These are phyloP conservation scores for Ceriagrion tenellum DNA, from an alignment of 2,888 invertebrate species.

Conservation along the genomic window DNA sequence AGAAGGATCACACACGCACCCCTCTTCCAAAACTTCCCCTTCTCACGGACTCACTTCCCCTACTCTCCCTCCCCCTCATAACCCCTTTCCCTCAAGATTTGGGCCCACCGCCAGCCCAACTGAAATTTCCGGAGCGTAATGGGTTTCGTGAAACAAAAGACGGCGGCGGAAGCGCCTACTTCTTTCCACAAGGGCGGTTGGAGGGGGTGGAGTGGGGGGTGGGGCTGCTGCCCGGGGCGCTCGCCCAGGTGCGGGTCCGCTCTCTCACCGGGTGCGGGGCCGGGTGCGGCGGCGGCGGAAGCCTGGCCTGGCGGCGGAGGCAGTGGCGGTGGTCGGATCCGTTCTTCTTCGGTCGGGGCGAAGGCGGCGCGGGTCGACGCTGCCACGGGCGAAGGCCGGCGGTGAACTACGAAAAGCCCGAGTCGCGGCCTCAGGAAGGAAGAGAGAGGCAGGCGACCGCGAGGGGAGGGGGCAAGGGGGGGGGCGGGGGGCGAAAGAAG, in stretches of 20 bases:
- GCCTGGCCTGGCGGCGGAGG: not conserved
- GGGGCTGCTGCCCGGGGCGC: not conserved
- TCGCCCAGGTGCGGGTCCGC: not conserved
- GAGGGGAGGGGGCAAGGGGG: not conserved
- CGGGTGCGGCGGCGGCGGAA: not conserved
- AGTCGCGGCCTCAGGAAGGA: not conserved
- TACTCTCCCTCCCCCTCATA: not conserved
- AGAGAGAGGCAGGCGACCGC: not conserved
- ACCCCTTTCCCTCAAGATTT: not conserved
- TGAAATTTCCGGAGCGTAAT: slow-evolving; percentile 39
- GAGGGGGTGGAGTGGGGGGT: too few species aligned
- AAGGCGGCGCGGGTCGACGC: not conserved
- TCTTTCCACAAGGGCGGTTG: not conserved
- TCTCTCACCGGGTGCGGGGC: not conserved
- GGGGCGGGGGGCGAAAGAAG: not conserved
- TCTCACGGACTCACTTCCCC: too few species aligned
- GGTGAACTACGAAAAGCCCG: not conserved
- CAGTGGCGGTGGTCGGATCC: not conserved
- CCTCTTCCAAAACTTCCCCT: not conserved
- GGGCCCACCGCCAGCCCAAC: not conserved
- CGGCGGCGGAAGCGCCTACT: slow-evolving; percentile 25
- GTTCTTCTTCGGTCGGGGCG: not conserved
- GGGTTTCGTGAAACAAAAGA: slow-evolving; percentile 16
- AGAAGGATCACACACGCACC: not conserved
- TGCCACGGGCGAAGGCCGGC: slow-evolving; percentile 2